phyloP scores from a whole-genome alignment of 2,888 invertebrate genomes.

The Philhelius pedissequus region DNA sequence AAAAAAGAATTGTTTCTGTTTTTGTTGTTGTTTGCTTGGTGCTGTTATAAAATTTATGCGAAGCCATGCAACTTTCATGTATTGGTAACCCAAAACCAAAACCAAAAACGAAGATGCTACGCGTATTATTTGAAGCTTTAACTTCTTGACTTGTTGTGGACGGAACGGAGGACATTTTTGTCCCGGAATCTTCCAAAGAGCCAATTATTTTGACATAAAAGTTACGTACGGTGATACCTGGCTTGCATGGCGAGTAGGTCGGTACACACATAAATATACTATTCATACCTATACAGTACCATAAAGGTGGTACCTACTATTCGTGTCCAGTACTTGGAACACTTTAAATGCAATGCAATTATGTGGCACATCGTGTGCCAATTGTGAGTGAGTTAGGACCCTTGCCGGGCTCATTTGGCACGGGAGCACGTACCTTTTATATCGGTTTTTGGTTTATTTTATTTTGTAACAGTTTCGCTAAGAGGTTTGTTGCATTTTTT shows the following conservation, averaged over 20 bases:
- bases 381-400: slow-evolving; percentile 67
- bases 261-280: not conserved
- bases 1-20: not conserved
- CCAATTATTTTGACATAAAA: slow-evolving; percentile 68
- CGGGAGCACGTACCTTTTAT: slow-evolving; percentile 37
- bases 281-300: not conserved
- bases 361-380: slow-evolving; percentile 68
- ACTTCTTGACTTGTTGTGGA: slow-evolving; percentile 28
- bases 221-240: slow-evolving; percentile 44
- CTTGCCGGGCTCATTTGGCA: slow-evolving; percentile 54
- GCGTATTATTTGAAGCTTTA: not conserved
- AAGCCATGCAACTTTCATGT: slow-evolving; percentile 10
- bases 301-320: slow-evolving; percentile 2
- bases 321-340: slow-evolving; percentile 52
- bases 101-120: slow-evolving; percentile 28
- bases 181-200: slow-evolving; percentile 51
- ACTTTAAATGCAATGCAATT: slow-evolving; percentile 63
- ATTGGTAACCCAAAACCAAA: not conserved
- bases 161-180: slow-evolving; percentile 46
- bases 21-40: not conserved
- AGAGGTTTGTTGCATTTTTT: not conserved
- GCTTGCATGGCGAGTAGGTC: slow-evolving; percentile 38
- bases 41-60: slow-evolving; percentile 54
- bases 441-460: slow-evolving; percentile 7
- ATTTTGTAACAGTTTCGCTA: slow-evolving; percentile 8